Conservation (phyloP, 1,140 invertebrate genomes). For the Caenorhabditis tropicalis region DNA sequence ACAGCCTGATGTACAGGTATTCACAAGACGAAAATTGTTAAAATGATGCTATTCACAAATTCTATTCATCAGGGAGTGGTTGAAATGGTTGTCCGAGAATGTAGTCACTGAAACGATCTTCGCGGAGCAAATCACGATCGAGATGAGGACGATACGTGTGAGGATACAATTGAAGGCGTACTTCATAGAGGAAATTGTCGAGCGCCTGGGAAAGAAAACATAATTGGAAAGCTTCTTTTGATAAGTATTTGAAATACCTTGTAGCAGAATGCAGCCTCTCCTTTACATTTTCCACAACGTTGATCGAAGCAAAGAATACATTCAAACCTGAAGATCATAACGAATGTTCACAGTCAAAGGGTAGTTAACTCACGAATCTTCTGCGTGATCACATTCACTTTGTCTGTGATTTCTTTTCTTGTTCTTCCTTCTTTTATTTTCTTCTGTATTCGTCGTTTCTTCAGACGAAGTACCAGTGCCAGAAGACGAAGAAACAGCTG, state of each 20-base stretch:
- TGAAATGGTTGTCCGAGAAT: background rate
- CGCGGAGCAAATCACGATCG: slow-evolving; percentile 13
- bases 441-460: background rate
- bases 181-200: slow-evolving; percentile 22
- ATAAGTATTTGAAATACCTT: background rate
- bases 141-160: slow-evolving; percentile 21
- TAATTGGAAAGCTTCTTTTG: background rate
- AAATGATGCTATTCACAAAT: background rate
- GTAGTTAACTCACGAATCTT: background rate
- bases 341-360: background rate
- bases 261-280: slow-evolving; percentile 14
- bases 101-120: slow-evolving; percentile 25
- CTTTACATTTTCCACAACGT: background rate
- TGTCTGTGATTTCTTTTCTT: background rate
- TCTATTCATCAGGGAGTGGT: background rate
- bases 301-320: slow-evolving; percentile 26
- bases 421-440: background rate
- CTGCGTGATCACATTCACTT: background rate
- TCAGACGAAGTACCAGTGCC: no score
- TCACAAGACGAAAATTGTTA: no score
- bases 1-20: no score
- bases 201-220: background rate
- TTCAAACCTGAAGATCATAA: slow-evolving; percentile 15
- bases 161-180: slow-evolving; percentile 6
- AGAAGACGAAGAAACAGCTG: background rate